These are phyloP conservation scores for Onychomys leucogaster DNA, from an alignment of 2,797 vertebrate species.

Conservation along the genomic window DNA sequence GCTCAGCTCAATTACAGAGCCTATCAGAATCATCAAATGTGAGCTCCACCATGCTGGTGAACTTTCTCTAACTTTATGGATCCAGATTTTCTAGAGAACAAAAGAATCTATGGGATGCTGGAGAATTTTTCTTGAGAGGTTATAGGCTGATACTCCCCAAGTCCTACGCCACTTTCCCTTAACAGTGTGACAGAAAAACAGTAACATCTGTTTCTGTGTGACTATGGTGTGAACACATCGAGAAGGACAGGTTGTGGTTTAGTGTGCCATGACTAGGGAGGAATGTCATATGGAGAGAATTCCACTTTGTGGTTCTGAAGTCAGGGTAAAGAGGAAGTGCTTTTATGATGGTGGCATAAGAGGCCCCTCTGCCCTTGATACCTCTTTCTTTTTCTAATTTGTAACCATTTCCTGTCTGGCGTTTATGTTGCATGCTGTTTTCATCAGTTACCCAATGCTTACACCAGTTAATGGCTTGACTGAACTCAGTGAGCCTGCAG, in stretches of 20 bases:
- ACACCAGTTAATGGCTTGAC: constrained; percentile 58
- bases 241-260: constrained; percentile 43
- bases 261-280: constrained; percentile 60
- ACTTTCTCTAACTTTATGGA: constrained; percentile 29
- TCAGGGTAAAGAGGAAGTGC: constrained; percentile 81
- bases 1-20: background rate
- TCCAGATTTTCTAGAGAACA: constrained; percentile 44
- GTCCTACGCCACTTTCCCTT: constrained; percentile 65
- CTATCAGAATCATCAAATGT: constrained; percentile 11
- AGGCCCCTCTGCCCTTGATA: constrained; percentile 64
- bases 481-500: constrained; percentile 52
- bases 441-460: constrained; percentile 74
- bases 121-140: constrained; percentile 41
- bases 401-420: constrained; percentile 82
- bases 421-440: constrained; percentile 68
- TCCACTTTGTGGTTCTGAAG: constrained; percentile 82
- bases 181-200: constrained; percentile 48
- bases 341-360: constrained; percentile 85
- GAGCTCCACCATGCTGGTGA: background rate
- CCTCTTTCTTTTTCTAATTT: constrained; percentile 81
- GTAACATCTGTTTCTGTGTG: constrained; percentile 72
- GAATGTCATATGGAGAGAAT: constrained; percentile 82
- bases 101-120: constrained; percentile 49
- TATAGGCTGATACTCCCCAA: background rate
- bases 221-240: constrained; percentile 10